A percentile compares a stretch with the other conserved stretches of the same genome.
phyloP scores from a whole-genome alignment of 2,113 vertebrate species.

The Gallinago undulata region DNA sequence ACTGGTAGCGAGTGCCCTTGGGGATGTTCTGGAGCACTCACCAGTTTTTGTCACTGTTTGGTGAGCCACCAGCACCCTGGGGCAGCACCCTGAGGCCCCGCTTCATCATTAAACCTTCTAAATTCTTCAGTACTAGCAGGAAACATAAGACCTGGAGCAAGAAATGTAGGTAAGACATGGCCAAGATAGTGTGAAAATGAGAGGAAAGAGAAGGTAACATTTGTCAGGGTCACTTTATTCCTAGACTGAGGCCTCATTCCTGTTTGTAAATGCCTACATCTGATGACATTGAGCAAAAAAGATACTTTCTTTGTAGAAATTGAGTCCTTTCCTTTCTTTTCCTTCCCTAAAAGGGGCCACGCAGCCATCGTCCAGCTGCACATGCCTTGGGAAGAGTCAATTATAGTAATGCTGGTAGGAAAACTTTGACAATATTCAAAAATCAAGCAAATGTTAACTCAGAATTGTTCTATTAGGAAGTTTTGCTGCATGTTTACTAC shows the following conservation, averaged over 20 bases:
- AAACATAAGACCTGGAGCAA: background rate
- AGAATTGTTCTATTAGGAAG: background rate
- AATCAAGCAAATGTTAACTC: background rate
- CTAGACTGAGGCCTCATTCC: background rate
- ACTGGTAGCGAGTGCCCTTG: background rate
- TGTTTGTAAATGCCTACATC: background rate
- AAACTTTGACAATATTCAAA: background rate
- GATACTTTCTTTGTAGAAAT: background rate
- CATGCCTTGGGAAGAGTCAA: background rate
- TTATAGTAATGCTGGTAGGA: background rate
- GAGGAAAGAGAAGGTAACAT: background rate
- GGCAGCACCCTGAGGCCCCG: too few species aligned
- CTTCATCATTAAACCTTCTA: background rate
- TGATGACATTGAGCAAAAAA: background rate
- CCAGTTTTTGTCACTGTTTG: background rate
- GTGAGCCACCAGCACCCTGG: fast-evolving
- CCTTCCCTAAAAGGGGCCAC: background rate
- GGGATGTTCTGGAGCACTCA: background rate
- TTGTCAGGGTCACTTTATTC: background rate
- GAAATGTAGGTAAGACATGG: background rate
- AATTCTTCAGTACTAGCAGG: background rate
- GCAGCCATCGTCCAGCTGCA: background rate
- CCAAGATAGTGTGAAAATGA: background rate
- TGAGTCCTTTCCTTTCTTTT: background rate
- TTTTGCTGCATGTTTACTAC: background rate